phyloP scores from a whole-genome alignment of 1,140 invertebrate species.

The Aphaenogaster floridana region DNA sequence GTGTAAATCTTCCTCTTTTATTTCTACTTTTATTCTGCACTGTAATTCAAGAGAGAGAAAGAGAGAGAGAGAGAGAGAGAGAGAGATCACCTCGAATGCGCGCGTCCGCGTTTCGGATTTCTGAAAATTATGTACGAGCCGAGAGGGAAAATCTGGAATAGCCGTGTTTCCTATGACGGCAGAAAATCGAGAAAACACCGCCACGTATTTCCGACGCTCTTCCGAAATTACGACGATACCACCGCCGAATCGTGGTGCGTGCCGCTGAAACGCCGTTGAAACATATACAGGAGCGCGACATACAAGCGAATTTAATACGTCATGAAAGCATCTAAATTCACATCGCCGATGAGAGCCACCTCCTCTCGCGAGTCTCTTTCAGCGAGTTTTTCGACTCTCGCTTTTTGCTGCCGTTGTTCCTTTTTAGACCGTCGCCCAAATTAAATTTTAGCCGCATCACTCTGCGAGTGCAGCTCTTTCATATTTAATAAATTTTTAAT shows the following conservation, averaged over 20 bases:
- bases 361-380: conserved; percentile 13
- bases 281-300: conserved; percentile 29
- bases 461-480: conserved; percentile 3
- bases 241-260: neutral
- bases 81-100: neutral
- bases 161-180: conserved; percentile 22
- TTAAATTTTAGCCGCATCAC: conserved; percentile 18
- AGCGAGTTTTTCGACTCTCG: conserved; percentile 42
- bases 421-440: conserved; percentile 15
- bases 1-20: neutral
- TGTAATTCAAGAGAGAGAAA: neutral
- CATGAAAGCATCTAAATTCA: conserved; percentile 63
- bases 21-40: neutral
- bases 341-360: conserved; percentile 11
- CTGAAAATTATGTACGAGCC: conserved; percentile 40
- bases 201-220: conserved; percentile 21
- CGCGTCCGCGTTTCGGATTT: conserved; percentile 29
- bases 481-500: conserved; percentile 48
- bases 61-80: too few species aligned
- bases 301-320: conserved; percentile 61
- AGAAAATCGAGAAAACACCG: conserved; percentile 49
- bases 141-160: conserved; percentile 28
- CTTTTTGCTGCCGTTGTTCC: conserved; percentile 43
- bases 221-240: conserved; percentile 53
- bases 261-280: conserved; percentile 27